Conservation (phyloP, 2,797 vertebrate genomes). For the Acrossocheilus fasciatus region DNA sequence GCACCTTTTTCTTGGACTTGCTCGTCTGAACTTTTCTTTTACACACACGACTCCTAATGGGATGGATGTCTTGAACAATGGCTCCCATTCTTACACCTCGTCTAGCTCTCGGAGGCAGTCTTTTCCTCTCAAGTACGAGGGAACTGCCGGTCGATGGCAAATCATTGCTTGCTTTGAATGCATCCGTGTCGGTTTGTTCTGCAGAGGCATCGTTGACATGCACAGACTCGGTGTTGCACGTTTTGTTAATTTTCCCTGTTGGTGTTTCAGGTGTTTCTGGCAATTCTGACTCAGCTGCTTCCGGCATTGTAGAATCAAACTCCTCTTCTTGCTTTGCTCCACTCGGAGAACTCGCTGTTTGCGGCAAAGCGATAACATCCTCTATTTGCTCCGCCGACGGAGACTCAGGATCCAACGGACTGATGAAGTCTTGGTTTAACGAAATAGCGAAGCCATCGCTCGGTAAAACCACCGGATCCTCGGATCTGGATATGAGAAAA, state of each 20-base stretch:
- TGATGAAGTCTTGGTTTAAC: conserved; percentile 70
- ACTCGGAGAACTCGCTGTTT: conserved; percentile 73
- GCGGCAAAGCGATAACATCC: conserved; percentile 73
- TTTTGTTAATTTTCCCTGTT: too few relatives aligned
- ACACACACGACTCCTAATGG: conserved; percentile 60
- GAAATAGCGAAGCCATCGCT: conserved; percentile 62
- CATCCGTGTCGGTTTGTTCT: conserved; percentile 55
- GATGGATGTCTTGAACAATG: conserved; percentile 81
- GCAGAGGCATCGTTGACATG: conserved; percentile 65
- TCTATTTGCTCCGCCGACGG: conserved; percentile 71
- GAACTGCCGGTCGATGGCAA: conserved; percentile 38
- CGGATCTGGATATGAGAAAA: conserved; percentile 68
- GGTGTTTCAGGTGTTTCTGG: background rate
- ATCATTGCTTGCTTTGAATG: conserved; percentile 46
- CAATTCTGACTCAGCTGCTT: background rate
- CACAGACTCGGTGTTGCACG: conserved; percentile 17
- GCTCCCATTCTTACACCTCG: conserved; percentile 77
- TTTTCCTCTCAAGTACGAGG: conserved; percentile 64
- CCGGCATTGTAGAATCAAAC: conserved; percentile 35
- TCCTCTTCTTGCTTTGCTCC: conserved; percentile 53
- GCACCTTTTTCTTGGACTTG: background rate
- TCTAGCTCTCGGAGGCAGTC: conserved; percentile 72
- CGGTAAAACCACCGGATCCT: conserved; percentile 55
- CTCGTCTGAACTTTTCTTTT: background rate
- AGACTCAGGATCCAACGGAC: conserved; percentile 75